These are phyloP conservation scores for Orientallactaga sibirica DNA, from an alignment of 2,797 vertebrate species.

Conservation along the genomic window DNA sequence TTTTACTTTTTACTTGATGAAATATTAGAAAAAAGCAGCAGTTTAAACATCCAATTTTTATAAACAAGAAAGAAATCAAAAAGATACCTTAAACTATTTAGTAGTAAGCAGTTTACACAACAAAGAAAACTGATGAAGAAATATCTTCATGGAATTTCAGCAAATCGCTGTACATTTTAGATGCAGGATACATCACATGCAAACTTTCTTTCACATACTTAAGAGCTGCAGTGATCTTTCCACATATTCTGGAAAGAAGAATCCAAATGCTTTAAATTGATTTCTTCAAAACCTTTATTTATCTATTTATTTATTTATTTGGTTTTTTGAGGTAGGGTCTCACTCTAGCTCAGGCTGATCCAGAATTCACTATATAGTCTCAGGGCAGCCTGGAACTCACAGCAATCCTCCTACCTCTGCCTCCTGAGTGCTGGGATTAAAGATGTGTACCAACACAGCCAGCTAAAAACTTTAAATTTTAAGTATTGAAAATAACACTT, in stretches of 20 bases:
- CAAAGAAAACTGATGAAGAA: conserved; percentile 74
- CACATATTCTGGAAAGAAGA: conserved; percentile 75
- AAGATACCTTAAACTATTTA: conserved; percentile 67
- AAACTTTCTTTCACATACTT: conserved; percentile 77
- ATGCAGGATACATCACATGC: conserved; percentile 76
- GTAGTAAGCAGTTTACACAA: conserved; percentile 69
- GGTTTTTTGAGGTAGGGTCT: too few relatives aligned
- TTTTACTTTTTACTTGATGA: conserved; percentile 53
- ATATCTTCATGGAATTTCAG: conserved; percentile 79
- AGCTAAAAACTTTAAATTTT: conserved; percentile 29
- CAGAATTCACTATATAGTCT: too few relatives aligned
- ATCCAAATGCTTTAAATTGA: conserved; percentile 12
- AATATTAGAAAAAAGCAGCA: conserved; percentile 34
- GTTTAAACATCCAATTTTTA: conserved; percentile 33
- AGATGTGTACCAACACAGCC: too few relatives aligned
- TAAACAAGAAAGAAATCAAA: conserved; percentile 31
- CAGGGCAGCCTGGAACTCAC: too few relatives aligned
- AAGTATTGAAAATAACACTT: conserved; percentile 23
- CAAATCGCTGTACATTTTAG: conserved; percentile 76
- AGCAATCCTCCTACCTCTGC: too few relatives aligned
- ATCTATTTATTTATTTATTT: too few relatives aligned
- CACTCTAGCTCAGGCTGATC: too few relatives aligned
- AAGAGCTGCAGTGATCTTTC: conserved; percentile 82
- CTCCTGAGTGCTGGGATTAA: too few relatives aligned
- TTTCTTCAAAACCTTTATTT: neutral